Evolutionary conservation across 1,140 invertebrate species (phyloP), one percentile per base, ranked within the genome.

Genomic region (Acromyrmex echinatior): DNA sequence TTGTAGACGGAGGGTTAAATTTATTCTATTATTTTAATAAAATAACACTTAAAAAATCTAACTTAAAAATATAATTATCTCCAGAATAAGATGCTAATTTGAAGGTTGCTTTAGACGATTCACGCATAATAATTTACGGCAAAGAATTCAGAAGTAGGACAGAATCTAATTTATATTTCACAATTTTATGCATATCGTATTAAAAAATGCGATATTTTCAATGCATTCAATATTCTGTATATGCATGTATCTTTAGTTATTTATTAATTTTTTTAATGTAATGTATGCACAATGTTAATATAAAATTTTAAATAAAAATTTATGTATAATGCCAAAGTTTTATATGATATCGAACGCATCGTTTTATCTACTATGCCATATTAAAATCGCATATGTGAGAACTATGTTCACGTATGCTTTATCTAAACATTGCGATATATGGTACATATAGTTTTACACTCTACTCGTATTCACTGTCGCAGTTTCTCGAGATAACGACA

Each of bases 401-500:
- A 25, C 18, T 79, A 35, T 2, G 28, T 70, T 80, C 7, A 1
- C 14, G 51, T 16, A 1, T 70, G 31, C 31, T 70, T 81, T 71
- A 70, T 70, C n/a, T 53, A 4, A 65, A 70, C 16, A 9, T 81
- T 39, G 39, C 39, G 9, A 3, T 14, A n/a, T n/a, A 21, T 21
- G 21, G 21, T 21, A 56, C 53, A 7, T 56, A 25, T 14, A 45
- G 28, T 53, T 49, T 21, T 14, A 51, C 7, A 53, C 14, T 53
- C 7, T 21, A n/a, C 7, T 68, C 28, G 14, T 9, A 53, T 80
- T 80, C 31, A 71, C 1, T 14, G 31, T 35, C 63, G 14, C 39
- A 71, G 16, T 81, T 81, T 9, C 63, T 21, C 49, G 49, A 70
- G 65, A 71, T 80, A 80, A 70, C 78, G 66, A 25, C 66, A 56